Conservation (phyloP, 2,888 invertebrate genomes). For the Onthophagus sagittarius region DNA sequence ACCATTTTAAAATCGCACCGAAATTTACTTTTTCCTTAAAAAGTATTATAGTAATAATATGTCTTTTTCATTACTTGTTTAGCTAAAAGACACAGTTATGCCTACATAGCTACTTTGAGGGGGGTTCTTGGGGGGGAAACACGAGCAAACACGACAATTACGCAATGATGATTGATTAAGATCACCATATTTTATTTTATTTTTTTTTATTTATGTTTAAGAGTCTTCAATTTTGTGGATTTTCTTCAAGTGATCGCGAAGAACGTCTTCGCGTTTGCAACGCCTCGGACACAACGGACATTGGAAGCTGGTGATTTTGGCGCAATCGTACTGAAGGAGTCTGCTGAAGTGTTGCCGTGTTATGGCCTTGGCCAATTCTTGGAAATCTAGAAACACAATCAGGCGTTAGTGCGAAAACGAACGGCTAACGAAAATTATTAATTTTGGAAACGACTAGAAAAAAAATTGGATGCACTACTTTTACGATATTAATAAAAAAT, state of each 20-base stretch:
- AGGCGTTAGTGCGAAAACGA: neutral
- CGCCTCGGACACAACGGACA: conserved; percentile 30
- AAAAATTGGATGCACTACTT: neutral
- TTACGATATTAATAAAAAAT: neutral
- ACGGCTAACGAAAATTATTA: neutral
- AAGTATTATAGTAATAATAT: too few relatives aligned
- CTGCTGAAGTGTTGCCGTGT: conserved; percentile 30
- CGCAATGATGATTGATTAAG: neutral
- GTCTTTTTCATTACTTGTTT: neutral
- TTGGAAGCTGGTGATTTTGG: conserved; percentile 32
- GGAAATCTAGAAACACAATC: conserved; percentile 16
- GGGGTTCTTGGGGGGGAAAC: neutral
- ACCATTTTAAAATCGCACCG: neutral
- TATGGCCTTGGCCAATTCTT: conserved; percentile 22
- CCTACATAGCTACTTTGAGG: neutral
- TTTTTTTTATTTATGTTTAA: neutral
- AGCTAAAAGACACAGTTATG: neutral
- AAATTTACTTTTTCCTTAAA: neutral
- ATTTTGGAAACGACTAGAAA: too few relatives aligned
- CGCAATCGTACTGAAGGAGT: conserved; percentile 38
- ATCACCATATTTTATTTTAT: neutral
- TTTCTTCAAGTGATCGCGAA: conserved; percentile 35
- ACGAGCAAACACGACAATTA: neutral
- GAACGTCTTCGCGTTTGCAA: conserved; percentile 31
- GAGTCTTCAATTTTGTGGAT: conserved; percentile 28